phyloP scores from a whole-genome alignment of 1,140 invertebrate genomes.

The Caenorhabditis inopinata region DNA sequence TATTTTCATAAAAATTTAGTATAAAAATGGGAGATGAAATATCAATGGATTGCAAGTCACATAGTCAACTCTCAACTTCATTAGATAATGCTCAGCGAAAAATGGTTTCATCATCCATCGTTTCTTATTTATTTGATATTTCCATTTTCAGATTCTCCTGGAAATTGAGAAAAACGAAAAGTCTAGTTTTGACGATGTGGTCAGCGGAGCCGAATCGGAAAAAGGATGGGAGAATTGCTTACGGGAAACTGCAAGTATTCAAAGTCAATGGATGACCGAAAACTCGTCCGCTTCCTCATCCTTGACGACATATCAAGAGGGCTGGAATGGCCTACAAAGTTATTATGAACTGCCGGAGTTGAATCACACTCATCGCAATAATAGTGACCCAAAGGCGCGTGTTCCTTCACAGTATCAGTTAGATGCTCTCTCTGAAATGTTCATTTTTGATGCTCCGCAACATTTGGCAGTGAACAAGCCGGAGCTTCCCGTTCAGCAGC shows the following conservation, averaged over 20 bases:
- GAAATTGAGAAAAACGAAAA: constrained; percentile 12
- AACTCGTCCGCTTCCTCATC: not conserved
- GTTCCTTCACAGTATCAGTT: constrained; percentile 14
- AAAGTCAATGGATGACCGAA: not conserved
- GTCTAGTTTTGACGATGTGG: not conserved
- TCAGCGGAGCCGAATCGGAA: not conserved
- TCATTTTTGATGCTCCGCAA: not conserved
- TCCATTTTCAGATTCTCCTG: not conserved
- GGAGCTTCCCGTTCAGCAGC: too few species aligned
- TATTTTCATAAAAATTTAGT: not conserved
- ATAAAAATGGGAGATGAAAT: not conserved
- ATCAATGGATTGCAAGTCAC: not conserved
- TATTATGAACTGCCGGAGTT: not conserved
- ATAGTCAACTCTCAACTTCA: not conserved
- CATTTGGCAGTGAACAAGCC: not conserved
- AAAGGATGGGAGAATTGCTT: not conserved
- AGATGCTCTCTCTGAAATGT: not conserved
- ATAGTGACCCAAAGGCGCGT: not conserved
- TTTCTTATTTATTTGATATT: too few species aligned
- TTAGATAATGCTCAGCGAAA: not conserved
- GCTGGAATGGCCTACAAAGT: not conserved
- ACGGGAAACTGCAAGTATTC: not conserved
- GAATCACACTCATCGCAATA: not conserved
- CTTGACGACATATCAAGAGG: not conserved
- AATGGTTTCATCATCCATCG: not conserved